Evolutionary conservation across 2,113 vertebrate species (phyloP).

Genomic region (Hypanus sabinus): DNA sequence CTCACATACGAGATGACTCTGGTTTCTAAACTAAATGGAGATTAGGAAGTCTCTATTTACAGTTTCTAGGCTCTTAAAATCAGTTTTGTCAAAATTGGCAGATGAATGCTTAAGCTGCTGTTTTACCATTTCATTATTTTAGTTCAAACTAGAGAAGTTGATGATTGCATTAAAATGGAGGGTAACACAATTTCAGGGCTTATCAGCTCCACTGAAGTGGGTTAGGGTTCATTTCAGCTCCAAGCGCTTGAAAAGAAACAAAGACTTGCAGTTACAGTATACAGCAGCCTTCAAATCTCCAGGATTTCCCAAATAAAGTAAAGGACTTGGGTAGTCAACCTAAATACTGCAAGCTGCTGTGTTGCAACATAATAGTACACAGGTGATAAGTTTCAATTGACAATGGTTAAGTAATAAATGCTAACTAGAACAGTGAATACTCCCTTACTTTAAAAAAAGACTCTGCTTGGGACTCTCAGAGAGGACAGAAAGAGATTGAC

Average conservation of each 20-base stretch:
- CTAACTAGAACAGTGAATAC: no score
- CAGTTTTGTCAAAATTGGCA: not conserved
- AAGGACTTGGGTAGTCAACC: no score
- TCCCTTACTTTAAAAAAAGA: no score
- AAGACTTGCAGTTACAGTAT: no score
- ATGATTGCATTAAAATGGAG: not conserved
- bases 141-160: not conserved
- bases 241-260: not conserved
- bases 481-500: no score
- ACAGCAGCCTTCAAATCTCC: no score
- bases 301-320: no score
- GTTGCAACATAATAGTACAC: no score
- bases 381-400: no score
- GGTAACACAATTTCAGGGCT: not conserved
- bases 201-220: not conserved
- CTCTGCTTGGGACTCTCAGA: no score
- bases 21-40: not conserved
- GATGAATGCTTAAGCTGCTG: not conserved
- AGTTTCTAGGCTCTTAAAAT: not conserved
- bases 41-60: not conserved
- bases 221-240: not conserved
- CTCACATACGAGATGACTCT: not conserved
- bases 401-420: no score
- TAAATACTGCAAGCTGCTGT: no score
- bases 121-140: not conserved